These are phyloP conservation scores for Pantherophis guttatus DNA, from an alignment of 2,113 vertebrate species.

Conservation along the genomic window DNA sequence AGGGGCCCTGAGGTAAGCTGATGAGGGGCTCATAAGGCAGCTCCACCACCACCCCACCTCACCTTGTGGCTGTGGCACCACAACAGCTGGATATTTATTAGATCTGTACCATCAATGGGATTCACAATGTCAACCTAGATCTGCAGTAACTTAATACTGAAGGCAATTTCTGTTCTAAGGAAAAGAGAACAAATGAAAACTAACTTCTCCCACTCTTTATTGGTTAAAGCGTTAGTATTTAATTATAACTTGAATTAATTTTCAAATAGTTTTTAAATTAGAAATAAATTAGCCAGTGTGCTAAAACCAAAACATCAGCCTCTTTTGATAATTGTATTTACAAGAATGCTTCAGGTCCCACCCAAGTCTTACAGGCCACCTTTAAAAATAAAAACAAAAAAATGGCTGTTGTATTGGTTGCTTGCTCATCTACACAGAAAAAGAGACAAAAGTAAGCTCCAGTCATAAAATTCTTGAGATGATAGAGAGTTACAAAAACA, in stretches of 20 bases:
- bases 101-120: too few relatives aligned
- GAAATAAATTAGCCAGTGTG: neutral
- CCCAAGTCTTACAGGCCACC: neutral
- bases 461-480: neutral
- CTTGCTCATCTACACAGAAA: neutral
- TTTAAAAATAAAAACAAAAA: neutral
- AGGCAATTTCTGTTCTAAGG: neutral
- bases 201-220: neutral
- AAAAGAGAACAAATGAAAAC: neutral
- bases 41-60: too few relatives aligned
- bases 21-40: too few relatives aligned
- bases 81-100: too few relatives aligned
- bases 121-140: neutral
- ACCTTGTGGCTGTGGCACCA: too few relatives aligned
- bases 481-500: neutral
- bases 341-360: neutral
- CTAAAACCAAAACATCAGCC: neutral
- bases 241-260: neutral
- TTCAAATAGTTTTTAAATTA: neutral
- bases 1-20: too few relatives aligned
- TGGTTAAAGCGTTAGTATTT: neutral
- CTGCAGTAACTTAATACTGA: neutral
- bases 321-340: neutral
- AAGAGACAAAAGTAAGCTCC: neutral
- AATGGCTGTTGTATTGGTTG: neutral